Evolutionary conservation across 2,113 vertebrate genomes (phyloP), one percentile per base, ranked within the genome.

Genomic region (Apeltes quadracus): DNA sequence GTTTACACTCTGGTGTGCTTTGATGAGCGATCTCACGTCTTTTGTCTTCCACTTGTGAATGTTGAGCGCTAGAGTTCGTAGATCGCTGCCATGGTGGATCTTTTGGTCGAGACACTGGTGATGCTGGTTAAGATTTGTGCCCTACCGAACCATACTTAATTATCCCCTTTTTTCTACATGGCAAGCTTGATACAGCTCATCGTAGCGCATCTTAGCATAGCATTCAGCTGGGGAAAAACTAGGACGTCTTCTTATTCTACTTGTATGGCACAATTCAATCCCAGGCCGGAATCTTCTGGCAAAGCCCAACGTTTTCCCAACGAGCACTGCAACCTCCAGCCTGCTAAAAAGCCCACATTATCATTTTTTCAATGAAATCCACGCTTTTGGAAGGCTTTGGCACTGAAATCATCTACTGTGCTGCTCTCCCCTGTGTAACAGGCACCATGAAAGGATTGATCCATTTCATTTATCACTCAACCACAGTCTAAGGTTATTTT

Each of bases 131-230:
- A 77, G 69, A 69, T 85, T 64, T 81, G 56, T 67, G 74, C 79
- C 61, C 41, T 69, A 54, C 54, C 50, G 38, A 61, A 54, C 76
- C 54, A 57, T 66, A 75, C 80, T 69, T 87, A 85, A 54, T 76
- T 72, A 77, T 85, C 78, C 75, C 83, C 82, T 88, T 88, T 81
- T 80, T 83, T 82, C 69, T 76, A 58, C 64, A 74, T 10, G n/a
- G 62, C 64, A 82, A 76, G 80, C 61, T 76, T 59, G 65, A 78
- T 63, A 79, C 76, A 34, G 81, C 72, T 74, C 80, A 84, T 79
- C 15, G 61, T 69, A 75, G 75, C 76, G 55, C n/a, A 72, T 81
- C 48, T 9, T 84, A 80, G 86, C 83, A 90, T 85, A 81, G 81
- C 20, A 13, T 69, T 75, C 38, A 67, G 75, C 73, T 77, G 81